Evolutionary conservation across 2,797 vertebrate species (phyloP).

Genomic region (Enteromius unitaeniatus): DNA sequence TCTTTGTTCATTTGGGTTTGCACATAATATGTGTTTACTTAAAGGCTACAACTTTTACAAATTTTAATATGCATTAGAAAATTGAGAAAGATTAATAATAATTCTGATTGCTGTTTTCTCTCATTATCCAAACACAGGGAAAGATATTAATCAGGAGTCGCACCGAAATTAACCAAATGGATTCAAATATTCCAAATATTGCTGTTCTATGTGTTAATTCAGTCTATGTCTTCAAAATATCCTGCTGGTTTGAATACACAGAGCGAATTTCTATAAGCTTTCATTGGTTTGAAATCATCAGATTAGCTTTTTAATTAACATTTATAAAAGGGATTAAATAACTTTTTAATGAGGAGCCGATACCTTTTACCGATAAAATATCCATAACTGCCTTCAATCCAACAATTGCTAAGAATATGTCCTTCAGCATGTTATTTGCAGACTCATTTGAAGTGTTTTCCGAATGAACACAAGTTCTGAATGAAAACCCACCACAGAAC

Average conservation of each 20-base stretch:
- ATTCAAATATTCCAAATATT: slow-evolving; percentile 9
- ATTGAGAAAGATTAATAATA: not conserved
- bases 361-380: slow-evolving; percentile 53
- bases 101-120: not conserved
- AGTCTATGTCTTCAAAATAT: slow-evolving; percentile 44
- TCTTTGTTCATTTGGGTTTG: not conserved
- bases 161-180: slow-evolving; percentile 22
- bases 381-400: slow-evolving; percentile 50
- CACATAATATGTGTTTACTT: too few species aligned
- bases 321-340: slow-evolving; percentile 54
- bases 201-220: slow-evolving; percentile 23
- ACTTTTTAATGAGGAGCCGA: slow-evolving; percentile 58
- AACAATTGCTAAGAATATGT: slow-evolving; percentile 34
- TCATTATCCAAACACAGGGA: not conserved
- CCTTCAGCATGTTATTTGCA: slow-evolving; percentile 52
- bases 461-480: slow-evolving; percentile 13
- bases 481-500: slow-evolving; percentile 62
- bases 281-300: slow-evolving; percentile 51
- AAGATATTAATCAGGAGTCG: not conserved
- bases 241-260: slow-evolving; percentile 27
- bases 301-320: slow-evolving; percentile 59
- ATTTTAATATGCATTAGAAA: not conserved
- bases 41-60: not conserved
- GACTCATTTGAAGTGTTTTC: slow-evolving; percentile 15
- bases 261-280: slow-evolving; percentile 44